Conservation (phyloP, 2,113 vertebrate genomes). For the Trematomus loennbergii region DNA sequence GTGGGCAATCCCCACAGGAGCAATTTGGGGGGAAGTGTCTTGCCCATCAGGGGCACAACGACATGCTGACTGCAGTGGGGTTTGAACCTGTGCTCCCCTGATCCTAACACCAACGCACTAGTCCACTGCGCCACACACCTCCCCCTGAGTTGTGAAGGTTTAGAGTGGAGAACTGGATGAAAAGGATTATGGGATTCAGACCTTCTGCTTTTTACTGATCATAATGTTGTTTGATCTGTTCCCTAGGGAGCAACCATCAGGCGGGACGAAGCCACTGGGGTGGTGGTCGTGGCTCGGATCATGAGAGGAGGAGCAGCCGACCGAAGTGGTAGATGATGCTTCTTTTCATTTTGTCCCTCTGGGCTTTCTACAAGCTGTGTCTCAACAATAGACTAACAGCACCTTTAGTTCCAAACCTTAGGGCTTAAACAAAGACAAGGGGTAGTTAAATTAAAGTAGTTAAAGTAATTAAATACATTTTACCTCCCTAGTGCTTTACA, state of each 20-base stretch:
- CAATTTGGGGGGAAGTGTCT: too few relatives aligned
- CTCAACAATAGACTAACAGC: too few relatives aligned
- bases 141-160: conserved; percentile 7
- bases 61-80: too few relatives aligned
- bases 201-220: conserved; percentile 2
- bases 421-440: neutral
- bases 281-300: conserved; percentile 93
- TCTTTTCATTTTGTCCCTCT: neutral
- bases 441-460: neutral
- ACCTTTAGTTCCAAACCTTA: neutral
- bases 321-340: conserved; percentile 86
- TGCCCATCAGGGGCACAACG: too few relatives aligned
- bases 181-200: neutral
- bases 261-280: conserved; percentile 90
- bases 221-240: neutral
- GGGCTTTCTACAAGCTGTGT: neutral
- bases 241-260: conserved; percentile 95
- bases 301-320: conserved; percentile 97
- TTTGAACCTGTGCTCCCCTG: too few relatives aligned
- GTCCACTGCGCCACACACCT: too few relatives aligned
- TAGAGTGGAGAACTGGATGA: neutral
- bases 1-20: too few relatives aligned
- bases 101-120: too few relatives aligned
- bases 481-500: too few relatives aligned
- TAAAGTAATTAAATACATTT: neutral